A percentile compares a stretch with the other conserved stretches of the same genome.
phyloP scores from a whole-genome alignment of 2,797 vertebrate species.

The Parotocinclus haroldoi region DNA sequence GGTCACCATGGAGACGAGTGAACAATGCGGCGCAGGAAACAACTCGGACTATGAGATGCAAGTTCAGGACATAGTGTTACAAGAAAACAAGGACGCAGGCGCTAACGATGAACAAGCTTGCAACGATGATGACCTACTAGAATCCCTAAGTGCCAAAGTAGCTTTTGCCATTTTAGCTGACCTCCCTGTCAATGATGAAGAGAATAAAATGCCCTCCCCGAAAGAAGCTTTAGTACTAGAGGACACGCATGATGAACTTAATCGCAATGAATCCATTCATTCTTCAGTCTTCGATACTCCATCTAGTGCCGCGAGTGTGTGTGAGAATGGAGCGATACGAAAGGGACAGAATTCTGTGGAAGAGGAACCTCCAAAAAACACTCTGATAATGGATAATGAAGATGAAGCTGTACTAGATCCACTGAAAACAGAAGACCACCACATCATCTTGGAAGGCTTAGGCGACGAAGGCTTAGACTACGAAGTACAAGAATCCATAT shows the following conservation, averaged over 20 bases:
- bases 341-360: conserved; percentile 57
- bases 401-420: conserved; percentile 46
- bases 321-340: conserved; percentile 62
- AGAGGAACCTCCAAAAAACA: conserved; percentile 50
- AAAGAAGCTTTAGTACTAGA: conserved; percentile 60
- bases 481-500: conserved; percentile 55
- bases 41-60: conserved; percentile 62
- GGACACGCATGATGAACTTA: conserved; percentile 58
- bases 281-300: conserved; percentile 70
- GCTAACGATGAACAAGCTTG: conserved; percentile 53
- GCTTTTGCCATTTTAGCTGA: conserved; percentile 43
- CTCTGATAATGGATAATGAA: conserved; percentile 38
- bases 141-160: conserved; percentile 41
- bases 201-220: conserved; percentile 42
- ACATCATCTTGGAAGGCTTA: conserved; percentile 48
- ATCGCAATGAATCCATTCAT: conserved; percentile 69
- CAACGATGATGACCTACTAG: conserved; percentile 46
- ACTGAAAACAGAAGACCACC: conserved; percentile 48
- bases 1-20: conserved; percentile 76
- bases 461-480: too few species aligned
- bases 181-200: conserved; percentile 36
- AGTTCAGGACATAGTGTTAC: conserved; percentile 56
- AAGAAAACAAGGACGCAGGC: conserved; percentile 50
- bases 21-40: conserved; percentile 61
- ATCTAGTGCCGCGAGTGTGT: conserved; percentile 71